These are phyloP conservation scores for Polypterus senegalus DNA, from an alignment of 2,113 vertebrate species.

Conservation along the genomic window DNA sequence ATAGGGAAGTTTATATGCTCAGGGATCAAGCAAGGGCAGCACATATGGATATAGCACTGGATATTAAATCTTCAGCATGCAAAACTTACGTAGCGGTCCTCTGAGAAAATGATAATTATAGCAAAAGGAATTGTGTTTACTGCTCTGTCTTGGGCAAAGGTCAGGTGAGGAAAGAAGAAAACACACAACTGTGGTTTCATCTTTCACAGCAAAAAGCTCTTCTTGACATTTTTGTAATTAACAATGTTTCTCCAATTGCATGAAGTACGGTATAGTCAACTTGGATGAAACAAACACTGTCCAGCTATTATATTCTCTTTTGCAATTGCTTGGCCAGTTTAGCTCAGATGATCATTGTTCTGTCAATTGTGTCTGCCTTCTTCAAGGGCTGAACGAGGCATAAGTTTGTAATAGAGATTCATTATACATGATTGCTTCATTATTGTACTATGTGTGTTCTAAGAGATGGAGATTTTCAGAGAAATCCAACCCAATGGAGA, in stretches of 20 bases:
- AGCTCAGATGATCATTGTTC: too few species aligned
- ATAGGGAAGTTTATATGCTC: constrained; percentile 78
- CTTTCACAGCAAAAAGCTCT: constrained; percentile 8
- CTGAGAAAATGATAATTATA: constrained; percentile 76
- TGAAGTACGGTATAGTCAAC: background rate
- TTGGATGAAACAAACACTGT: too few species aligned
- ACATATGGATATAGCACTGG: constrained; percentile 74
- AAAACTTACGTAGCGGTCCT: constrained; percentile 64
- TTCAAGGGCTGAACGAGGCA: too few species aligned
- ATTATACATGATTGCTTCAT: too few species aligned
- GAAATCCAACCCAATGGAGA: too few species aligned
- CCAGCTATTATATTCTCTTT: too few species aligned
- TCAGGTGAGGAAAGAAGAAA: constrained; percentile 37
- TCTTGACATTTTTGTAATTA: constrained; percentile 12
- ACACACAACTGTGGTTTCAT: constrained; percentile 32
- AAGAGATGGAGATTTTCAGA: too few species aligned
- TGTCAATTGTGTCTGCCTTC: too few species aligned
- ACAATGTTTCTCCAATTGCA: constrained; percentile 7
- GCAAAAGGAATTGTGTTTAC: constrained; percentile 77
- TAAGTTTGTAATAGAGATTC: too few species aligned
- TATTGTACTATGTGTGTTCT: too few species aligned
- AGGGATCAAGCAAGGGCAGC: constrained; percentile 73
- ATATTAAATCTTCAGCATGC: constrained; percentile 75
- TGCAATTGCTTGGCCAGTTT: too few species aligned
- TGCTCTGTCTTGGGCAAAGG: constrained; percentile 75